Evolutionary conservation across 2,113 vertebrate species (phyloP).

Genomic region (Aleadryas rufinucha): DNA sequence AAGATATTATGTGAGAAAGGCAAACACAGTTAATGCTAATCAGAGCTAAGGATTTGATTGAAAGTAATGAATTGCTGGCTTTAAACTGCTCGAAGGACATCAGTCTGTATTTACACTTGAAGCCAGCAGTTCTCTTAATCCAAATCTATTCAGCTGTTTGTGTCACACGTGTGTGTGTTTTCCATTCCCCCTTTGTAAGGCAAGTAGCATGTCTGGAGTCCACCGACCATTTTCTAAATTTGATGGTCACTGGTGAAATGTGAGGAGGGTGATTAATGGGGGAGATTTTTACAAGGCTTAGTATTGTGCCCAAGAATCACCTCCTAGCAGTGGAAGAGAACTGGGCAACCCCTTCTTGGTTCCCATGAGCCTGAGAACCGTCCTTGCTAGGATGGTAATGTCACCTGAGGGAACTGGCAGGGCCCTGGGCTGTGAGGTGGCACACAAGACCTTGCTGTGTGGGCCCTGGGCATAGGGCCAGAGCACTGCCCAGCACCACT

Average conservation of each 20-base stretch:
- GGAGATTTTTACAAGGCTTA: background rate
- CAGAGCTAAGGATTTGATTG: background rate
- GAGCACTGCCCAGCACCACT: background rate
- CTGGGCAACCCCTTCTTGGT: background rate
- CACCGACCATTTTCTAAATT: background rate
- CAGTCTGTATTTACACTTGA: background rate
- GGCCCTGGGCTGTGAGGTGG: background rate
- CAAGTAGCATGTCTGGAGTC: background rate
- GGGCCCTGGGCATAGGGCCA: no score
- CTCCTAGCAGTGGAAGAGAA: background rate
- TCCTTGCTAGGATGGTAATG: background rate
- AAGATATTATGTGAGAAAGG: background rate
- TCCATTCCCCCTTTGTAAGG: background rate
- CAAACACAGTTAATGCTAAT: background rate
- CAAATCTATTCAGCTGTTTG: background rate
- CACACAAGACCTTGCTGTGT: background rate
- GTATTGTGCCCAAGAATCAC: background rate
- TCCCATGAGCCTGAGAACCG: fast-evolving
- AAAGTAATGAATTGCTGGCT: background rate
- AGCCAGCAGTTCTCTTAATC: background rate
- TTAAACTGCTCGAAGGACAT: background rate
- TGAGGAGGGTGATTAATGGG: background rate
- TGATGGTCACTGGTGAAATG: background rate
- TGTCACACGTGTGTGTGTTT: background rate
- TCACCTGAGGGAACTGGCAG: background rate